These are phyloP conservation scores for Leucosticte australis DNA, from an alignment of 2,113 vertebrate genomes.

Conservation along the genomic window DNA sequence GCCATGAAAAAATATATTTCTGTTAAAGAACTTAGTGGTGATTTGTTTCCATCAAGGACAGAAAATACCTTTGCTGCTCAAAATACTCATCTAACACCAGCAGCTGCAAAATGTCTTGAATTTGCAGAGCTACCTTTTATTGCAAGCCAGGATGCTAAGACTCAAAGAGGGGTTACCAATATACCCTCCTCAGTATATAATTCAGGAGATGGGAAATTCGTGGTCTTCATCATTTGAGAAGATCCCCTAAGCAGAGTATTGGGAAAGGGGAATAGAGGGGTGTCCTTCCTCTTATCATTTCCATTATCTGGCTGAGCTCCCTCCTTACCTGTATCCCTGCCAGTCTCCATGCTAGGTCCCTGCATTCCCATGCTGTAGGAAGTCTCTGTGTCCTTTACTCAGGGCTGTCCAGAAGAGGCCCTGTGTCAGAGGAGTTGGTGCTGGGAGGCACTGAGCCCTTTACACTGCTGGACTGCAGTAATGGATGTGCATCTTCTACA, in stretches of 20 bases:
- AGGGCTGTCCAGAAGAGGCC: background rate
- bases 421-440: background rate
- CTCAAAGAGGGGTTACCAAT: background rate
- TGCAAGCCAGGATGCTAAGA: background rate
- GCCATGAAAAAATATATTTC: background rate
- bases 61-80: background rate
- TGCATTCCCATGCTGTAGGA: background rate
- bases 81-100: background rate
- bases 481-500: background rate
- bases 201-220: fast-evolving
- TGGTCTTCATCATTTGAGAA: background rate
- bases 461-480: background rate
- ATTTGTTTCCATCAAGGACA: background rate
- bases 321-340: background rate
- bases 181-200: background rate
- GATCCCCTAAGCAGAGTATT: background rate
- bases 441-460: background rate
- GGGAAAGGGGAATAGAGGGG: background rate
- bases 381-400: background rate
- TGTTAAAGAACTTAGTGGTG: background rate
- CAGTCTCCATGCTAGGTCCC: background rate
- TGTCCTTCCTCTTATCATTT: background rate
- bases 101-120: background rate
- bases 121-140: background rate
- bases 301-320: background rate